Base-by-base conservation (phyloP, 2,113 vertebrate genomes). In the Tor tambroides region DNA sequence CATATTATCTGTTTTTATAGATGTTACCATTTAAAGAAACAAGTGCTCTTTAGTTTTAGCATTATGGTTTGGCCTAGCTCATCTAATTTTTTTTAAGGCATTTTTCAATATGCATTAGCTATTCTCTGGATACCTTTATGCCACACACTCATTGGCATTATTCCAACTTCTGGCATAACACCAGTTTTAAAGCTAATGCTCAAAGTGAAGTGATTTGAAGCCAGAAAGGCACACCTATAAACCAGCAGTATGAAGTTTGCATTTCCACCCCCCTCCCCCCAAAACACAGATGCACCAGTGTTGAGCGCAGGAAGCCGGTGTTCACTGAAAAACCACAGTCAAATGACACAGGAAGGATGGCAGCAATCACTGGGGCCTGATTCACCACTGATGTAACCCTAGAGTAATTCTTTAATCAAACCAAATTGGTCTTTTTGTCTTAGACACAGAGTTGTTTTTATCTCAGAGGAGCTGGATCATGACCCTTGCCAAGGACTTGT, bases 401-500 rank as follows among this genome's bases (percentile, higher is more conserved):
- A 15, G 12, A 82, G 67, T 82, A 54, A 65, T 21, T 65, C 54
- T 76, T 84, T 35, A 87, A 61, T 74, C 38, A 87, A 46, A 82
- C 30, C 38, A 26, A 15, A 14, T 74, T 21, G 10, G 72, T 19
- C 41, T n/a, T 26, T 51, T 46, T 38, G 49, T 4, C 11, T 11
- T 63, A 54, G 49, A 80, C 21, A 15, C 51, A 3, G 28, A 81
- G 63, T 75, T 78, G 71, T 63, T 86, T 83, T 83, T 78, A 71
- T 87, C 87, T 85, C 35, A 30, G 38, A 90, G 63, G 63, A 88
- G 77, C 23, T 83, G 79, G 32, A 85, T 83, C 15, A 26, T 83
- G 82, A 78, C 81, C 88, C 85, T 84, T 56, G 67, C 77, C 82
- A 78, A 87, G 85, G 85, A 71, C 84, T 86, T 54, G 43, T 54